phyloP scores from a whole-genome alignment of 2,888 invertebrate species.

The Helicoverpa assulta region DNA sequence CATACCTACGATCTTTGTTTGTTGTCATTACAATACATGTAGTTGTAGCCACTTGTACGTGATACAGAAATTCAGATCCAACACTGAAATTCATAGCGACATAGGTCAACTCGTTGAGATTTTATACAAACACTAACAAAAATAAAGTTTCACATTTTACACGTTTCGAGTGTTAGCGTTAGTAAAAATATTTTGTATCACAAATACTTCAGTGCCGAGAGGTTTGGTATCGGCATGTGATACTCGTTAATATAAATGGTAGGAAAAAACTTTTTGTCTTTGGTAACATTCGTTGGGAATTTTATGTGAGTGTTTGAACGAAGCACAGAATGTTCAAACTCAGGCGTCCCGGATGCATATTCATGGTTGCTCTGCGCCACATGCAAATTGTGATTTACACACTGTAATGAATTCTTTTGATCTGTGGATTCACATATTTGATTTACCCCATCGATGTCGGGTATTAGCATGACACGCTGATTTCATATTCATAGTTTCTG shows the following conservation, averaged over 20 bases:
- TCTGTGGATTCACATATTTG: slow-evolving; percentile 90
- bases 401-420: slow-evolving; percentile 91
- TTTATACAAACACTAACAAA: slow-evolving; percentile 16
- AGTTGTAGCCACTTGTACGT: no score
- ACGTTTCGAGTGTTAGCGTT: slow-evolving; percentile 40
- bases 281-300: slow-evolving; percentile 42
- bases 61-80: background rate
- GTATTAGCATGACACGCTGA: slow-evolving; percentile 84
- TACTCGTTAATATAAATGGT: slow-evolving; percentile 19
- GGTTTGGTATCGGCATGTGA: slow-evolving; percentile 32
- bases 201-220: slow-evolving; percentile 47
- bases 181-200: slow-evolving; percentile 41
- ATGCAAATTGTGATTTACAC: slow-evolving; percentile 90
- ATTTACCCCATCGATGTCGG: slow-evolving; percentile 88
- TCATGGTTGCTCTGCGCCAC: slow-evolving; percentile 87
- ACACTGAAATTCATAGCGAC: slow-evolving; percentile 2
- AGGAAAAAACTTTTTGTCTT: slow-evolving; percentile 17
- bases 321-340: slow-evolving; percentile 84
- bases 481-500: slow-evolving; percentile 89
- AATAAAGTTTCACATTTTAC: slow-evolving; percentile 34
- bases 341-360: slow-evolving; percentile 87
- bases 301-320: slow-evolving; percentile 70
- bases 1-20: background rate
- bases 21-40: no score
- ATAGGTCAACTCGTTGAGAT: slow-evolving; percentile 9